Evolutionary conservation across 2,888 invertebrate genomes (phyloP), one percentile per base, ranked within the genome.

Genomic region (Nematopogon swammerdamellus): DNA sequence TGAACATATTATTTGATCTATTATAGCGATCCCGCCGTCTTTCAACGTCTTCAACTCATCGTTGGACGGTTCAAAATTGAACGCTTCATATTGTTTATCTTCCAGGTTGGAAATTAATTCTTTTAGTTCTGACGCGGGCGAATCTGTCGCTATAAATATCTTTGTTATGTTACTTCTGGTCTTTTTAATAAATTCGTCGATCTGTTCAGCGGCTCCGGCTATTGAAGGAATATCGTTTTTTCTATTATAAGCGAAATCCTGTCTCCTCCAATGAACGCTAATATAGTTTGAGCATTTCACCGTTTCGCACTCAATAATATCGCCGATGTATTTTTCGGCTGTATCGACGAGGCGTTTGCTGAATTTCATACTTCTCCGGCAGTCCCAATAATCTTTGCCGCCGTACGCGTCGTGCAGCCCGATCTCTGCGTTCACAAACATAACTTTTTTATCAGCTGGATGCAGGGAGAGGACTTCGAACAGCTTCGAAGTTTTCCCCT

Each of bases 1-100:
- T 0, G 97, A 89, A 70, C 95, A 95, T 57, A 99, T 91, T 60
- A 97, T 92, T 79, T 99, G 97, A 64, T 98, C 97, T 47, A 97
- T 86, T 50, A 97, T 92, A 1, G 97, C 95, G 19, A 92, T 65
- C 2, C 92, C 94, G 1, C 97, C 97, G 63, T 95, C 95, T 64
- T 84, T 84, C 56, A 80, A 85, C 50, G 72, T 68, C 2, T 68
- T 61, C 54, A 80, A 68, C 10, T 87, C 70, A n/a, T 61, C 59
- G n/a, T 62, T 55, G 19, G 68, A 65, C 1, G 87, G 84, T 18
- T 59, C 45, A 52, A 67, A 80, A 48, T 62, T 60, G 53, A 66
- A 64, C 1, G 68, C 62, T 45, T 61, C 58, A 58, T 65, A 74
- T 57, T 58, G 72, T 52, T 61, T 58, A 20, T 45, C 55, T 48